Evolutionary conservation across 1,140 invertebrate genomes (phyloP), one percentile per base, ranked within the genome.

Genomic region (Drosophila ohnishii): DNA sequence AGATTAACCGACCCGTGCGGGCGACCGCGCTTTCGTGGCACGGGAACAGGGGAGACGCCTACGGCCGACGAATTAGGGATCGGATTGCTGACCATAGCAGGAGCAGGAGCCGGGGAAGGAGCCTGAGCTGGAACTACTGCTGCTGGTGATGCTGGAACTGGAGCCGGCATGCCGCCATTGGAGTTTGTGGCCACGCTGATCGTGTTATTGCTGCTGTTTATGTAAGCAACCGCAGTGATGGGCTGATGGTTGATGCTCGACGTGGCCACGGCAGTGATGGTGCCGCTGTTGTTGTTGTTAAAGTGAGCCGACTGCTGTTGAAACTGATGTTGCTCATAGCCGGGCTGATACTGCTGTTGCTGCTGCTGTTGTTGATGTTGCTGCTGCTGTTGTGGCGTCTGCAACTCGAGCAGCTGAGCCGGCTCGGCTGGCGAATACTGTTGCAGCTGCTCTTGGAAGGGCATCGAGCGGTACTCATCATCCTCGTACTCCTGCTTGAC

Each of bases 401-500:
- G 86, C 53, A 84, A 35, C 35, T 86, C 82, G 1, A 87, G 73
- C 45, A 86, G 39, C 61, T 79, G 82, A 16, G 76, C 28, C 14
- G 79, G 53, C 48, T 87, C 84, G 19, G 77, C 77, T 59, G 80
- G 84, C 22, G 84, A 88, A 88, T 87, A 87, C 76, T 84, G 79
- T 63, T 88, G 80, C 37, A 76, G 22, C 58, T 75, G 89, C 65
- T 86, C 84, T n/a, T 80, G 83, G 56, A 83, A 78, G 73, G 89
- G 66, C 62, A 82, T 42, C 40, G 85, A 86, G 44, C 74, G 77
- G 55, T 78, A 76, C 10, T 88, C 84, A n/a, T 87, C 83, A 16
- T 88, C 84, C 30, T 87, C 83, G 40, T 84, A 87, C 45, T 87
- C 84, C 35, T 88, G 84, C 40, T 87, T 87, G 19, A 88, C 78